Evolutionary conservation across 2,113 vertebrate genomes (phyloP), one percentile per base, ranked within the genome.

Genomic region (Dicentrarchus labrax): DNA sequence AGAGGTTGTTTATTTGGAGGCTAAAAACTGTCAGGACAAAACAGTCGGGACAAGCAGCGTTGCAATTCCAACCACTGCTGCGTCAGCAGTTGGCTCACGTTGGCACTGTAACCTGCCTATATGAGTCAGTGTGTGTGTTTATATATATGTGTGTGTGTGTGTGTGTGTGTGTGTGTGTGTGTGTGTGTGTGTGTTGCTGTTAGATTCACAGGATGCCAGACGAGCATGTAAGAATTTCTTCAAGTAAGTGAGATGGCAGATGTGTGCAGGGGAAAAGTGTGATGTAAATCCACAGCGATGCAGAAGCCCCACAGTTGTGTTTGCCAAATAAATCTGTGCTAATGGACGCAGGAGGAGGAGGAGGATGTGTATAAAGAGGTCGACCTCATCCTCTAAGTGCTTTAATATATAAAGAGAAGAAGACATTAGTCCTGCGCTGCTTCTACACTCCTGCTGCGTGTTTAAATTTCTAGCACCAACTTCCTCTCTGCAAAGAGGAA

Each of bases 1-100:
- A 82, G 72, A 82, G 43, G 66, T 84, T 82, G 78, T 88, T 88
- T 88, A 73, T 79, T 60, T 72, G 16, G 45, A 71, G 50, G 84
- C 75, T 75, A 15, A 77, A 78, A 84, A 57, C 60, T 15, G 73
- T 62, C 61, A 0, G 38, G 71, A 81, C 76, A 76, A 78, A 89
- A 80, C 73, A 70, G 60, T 45, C 17, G 24, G 70, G 41, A 48
- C 36, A 60, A 78, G 39, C 82, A 66, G 65, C 72, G 22, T 64
- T 79, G 76, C 82, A 61, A 1, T 57, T 80, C 50, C 16, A 76
- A 59, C 72, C 66, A 1, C 72, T 79, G 84, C 90, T 81, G 81
- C 82, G 38, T 89, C 88, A 91, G 92, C 89, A 80, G 66, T 84
- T 88, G 83, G 69, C 80, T 47, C 60, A 39, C n/a, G 45, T 57